Base-by-base conservation (phyloP, 37 sponge, comb jelly and placozoan genomes). In the Chondrosia reniformis region DNA sequence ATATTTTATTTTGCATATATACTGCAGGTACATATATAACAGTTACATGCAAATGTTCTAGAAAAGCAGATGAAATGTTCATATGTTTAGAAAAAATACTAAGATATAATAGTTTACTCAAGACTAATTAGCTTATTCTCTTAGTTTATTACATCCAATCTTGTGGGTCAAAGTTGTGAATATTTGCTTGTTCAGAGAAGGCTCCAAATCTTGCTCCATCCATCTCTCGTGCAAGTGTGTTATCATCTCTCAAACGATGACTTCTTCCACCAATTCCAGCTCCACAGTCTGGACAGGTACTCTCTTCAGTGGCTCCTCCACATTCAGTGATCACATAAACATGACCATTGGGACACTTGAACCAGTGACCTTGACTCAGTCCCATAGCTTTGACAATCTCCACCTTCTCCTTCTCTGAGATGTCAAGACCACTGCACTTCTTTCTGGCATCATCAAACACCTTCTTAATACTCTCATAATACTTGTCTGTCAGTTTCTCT, bases 261-360 rank as follows among this genome's bases (percentile, higher is more conserved):
- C 57, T 28, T 9, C 59, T 45, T 44, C 95, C 95, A 24, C 97
- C 97, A 56, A 97, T 97, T 27, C 4, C 36, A 27, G 77, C 83
- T 5, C 66, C 67, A 63, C 97, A 97, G 34, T 93, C 97, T 15
- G 95, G 92, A 79, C 97, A 97, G 63, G 67, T 82, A 17, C 76
- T 46, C 46, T 12, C 57, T 46, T 89, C 75, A 27, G 73, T 80
- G 13, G 97, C 94, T 25, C 95, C 97, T 21, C 97, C 97, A 77
- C 97, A 97, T 33, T 97, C 95, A 2, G 86, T 91, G 52, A 97
- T 96, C 45, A 83, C 77, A 76, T 93, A 93, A 40, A 84, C 65
- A 37, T 93, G 94, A 4, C 97, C 91, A 54, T 93, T 93, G 8
- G 81, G 84, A 58, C 97, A 97, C 77, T 91, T 85, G 67, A 74